These are phyloP conservation scores for Hirtodrosophila alboralis DNA, from an alignment of 2,888 invertebrate species.

Conservation along the genomic window DNA sequence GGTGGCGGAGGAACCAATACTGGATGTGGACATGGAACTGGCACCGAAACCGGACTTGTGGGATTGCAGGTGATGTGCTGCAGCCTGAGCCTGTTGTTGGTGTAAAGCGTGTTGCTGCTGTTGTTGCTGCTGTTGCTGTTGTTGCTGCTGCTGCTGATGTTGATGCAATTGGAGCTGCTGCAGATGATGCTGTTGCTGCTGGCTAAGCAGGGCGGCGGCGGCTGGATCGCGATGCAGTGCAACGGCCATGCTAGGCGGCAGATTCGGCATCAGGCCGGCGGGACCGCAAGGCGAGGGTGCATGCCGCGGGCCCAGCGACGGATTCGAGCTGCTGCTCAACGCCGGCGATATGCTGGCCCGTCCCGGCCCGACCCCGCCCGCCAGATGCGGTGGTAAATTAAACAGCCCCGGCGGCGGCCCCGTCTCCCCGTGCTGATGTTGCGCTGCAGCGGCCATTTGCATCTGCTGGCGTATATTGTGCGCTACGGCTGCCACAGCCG, in stretches of 20 bases:
- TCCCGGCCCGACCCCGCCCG: slow-evolving; percentile 78
- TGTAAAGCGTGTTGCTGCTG: slow-evolving; percentile 73
- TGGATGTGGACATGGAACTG: slow-evolving; percentile 67
- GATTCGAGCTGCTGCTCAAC: slow-evolving; percentile 82
- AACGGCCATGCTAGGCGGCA: slow-evolving; percentile 81
- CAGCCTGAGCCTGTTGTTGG: slow-evolving; percentile 53
- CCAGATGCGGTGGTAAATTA: slow-evolving; percentile 79
- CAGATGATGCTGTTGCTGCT: slow-evolving; percentile 77
- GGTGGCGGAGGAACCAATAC: slow-evolving; percentile 17
- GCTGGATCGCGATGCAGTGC: slow-evolving; percentile 79
- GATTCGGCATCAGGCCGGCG: slow-evolving; percentile 73
- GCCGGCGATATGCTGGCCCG: slow-evolving; percentile 84
- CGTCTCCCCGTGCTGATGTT: slow-evolving; percentile 78
- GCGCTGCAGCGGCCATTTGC: slow-evolving; percentile 88
- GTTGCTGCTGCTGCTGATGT: slow-evolving; percentile 74
- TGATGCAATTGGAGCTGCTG: slow-evolving; percentile 76
- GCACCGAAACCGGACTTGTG: slow-evolving; percentile 75
- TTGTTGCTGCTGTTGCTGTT: slow-evolving; percentile 72
- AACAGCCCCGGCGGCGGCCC: slow-evolving; percentile 82
- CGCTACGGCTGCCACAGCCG: slow-evolving; percentile 93
- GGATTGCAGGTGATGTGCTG: slow-evolving; percentile 62
- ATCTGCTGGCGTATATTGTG: slow-evolving; percentile 94
- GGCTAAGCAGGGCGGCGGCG: slow-evolving; percentile 68
- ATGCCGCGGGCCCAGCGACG: slow-evolving; percentile 73
- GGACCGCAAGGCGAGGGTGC: slow-evolving; percentile 80